phyloP scores from a whole-genome alignment of 2,113 vertebrate species.

The Paedocypris sp. region DNA sequence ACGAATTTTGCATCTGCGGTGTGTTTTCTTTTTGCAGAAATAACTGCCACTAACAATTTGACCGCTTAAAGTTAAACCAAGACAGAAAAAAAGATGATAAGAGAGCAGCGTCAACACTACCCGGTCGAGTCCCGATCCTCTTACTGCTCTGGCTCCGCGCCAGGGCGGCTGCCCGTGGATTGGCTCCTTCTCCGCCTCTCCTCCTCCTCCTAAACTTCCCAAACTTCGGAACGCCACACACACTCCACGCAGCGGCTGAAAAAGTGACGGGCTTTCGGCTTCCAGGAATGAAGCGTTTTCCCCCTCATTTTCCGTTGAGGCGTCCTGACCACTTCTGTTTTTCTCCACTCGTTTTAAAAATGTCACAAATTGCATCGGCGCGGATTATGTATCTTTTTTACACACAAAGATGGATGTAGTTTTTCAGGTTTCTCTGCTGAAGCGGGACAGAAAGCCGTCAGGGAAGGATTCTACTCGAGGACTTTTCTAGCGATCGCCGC shows the following conservation, averaged over 20 bases:
- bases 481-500: background rate
- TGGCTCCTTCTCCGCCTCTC: constrained; percentile 53
- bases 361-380: background rate
- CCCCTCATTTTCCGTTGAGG: background rate
- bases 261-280: constrained; percentile 36
- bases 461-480: background rate
- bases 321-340: background rate
- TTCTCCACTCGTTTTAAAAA: background rate
- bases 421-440: background rate
- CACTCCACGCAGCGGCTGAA: constrained; percentile 42
- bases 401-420: background rate
- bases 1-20: too few relatives aligned
- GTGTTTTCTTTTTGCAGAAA: too few relatives aligned
- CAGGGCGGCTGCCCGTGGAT: constrained; percentile 48
- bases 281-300: constrained; percentile 3
- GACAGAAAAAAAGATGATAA: constrained; percentile 19
- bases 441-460: background rate
- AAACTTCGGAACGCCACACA: constrained; percentile 48
- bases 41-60: too few relatives aligned
- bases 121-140: constrained; percentile 52
- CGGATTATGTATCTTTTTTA: background rate
- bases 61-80: background rate
- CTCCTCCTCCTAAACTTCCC: constrained; percentile 52
- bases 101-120: constrained; percentile 51
- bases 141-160: constrained; percentile 47